Evolutionary conservation across 2,113 vertebrate genomes (phyloP).

Genomic region (Dromiciops gliroides): DNA sequence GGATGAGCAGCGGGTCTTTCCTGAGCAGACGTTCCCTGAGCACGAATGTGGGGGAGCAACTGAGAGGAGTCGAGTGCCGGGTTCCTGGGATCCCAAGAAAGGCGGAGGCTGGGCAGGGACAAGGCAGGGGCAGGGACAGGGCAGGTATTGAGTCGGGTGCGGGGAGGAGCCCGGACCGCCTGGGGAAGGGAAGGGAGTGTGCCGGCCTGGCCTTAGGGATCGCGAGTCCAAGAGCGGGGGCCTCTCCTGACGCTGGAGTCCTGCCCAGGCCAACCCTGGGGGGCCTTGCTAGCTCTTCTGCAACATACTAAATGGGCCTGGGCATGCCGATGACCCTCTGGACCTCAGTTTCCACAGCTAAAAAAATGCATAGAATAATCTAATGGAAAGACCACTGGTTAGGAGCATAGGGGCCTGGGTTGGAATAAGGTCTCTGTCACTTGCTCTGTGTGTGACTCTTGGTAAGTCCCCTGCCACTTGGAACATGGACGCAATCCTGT

Average conservation of each 20-base stretch:
- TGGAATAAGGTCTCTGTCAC: background rate
- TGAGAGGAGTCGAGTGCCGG: background rate
- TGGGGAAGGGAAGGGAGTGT: conserved; percentile 39
- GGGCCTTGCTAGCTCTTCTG: no score
- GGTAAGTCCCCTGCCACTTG: background rate
- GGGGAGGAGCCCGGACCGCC: conserved; percentile 45
- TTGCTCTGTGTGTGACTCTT: background rate
- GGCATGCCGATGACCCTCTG: background rate
- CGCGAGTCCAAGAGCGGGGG: background rate
- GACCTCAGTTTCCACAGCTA: background rate
- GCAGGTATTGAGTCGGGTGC: conserved; percentile 13
- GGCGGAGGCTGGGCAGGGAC: background rate
- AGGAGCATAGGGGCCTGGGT: no score
- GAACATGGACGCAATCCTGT: background rate
- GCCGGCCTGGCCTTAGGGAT: conserved; percentile 41
- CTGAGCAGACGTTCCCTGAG: background rate
- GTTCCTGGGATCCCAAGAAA: background rate
- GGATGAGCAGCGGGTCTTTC: background rate
- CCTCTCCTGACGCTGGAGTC: background rate
- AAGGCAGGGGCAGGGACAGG: background rate
- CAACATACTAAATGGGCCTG: background rate
- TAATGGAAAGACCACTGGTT: no score
- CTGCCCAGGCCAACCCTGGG: background rate
- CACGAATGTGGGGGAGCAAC: background rate
- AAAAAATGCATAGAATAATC: background rate